phyloP scores from a whole-genome alignment of 2,113 vertebrate genomes.

The Suricata suricatta region DNA sequence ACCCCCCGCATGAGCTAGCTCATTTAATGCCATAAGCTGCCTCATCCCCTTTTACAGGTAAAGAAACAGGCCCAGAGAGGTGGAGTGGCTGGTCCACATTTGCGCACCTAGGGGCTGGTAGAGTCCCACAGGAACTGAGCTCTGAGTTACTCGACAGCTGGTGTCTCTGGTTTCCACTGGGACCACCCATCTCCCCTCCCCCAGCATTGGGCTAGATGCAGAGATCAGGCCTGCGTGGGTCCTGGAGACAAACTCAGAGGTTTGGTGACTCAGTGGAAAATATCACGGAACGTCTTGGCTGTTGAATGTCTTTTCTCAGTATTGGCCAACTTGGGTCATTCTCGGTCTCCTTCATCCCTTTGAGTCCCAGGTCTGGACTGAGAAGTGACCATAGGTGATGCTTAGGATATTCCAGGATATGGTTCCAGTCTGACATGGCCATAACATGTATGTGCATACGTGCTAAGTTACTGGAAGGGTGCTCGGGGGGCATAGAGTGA shows the following conservation, averaged over 20 bases:
- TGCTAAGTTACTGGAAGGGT: not conserved
- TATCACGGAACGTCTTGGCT: not conserved
- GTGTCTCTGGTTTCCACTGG: not conserved
- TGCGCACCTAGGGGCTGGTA: not conserved
- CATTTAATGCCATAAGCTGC: not conserved
- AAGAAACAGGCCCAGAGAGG: not conserved
- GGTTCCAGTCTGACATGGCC: not conserved
- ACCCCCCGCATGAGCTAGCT: not conserved
- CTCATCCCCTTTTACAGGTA: not conserved
- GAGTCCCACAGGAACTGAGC: not conserved
- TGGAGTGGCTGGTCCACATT: not conserved
- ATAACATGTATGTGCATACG: not conserved
- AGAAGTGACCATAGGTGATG: not conserved
- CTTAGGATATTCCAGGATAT: not conserved
- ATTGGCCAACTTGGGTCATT: not conserved
- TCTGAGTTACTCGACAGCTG: not conserved
- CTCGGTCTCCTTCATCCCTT: not conserved
- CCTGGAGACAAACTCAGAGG: not conserved
- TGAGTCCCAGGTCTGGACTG: not conserved
- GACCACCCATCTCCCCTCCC: not conserved
- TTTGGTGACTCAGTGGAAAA: not conserved
- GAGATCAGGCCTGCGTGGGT: not conserved
- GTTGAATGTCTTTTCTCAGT: not conserved
- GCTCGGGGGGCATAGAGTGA: not conserved
- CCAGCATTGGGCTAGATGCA: fast-evolving